These are phyloP conservation scores for Salminus brasiliensis DNA, from an alignment of 2,113 vertebrate species.

Conservation along the genomic window DNA sequence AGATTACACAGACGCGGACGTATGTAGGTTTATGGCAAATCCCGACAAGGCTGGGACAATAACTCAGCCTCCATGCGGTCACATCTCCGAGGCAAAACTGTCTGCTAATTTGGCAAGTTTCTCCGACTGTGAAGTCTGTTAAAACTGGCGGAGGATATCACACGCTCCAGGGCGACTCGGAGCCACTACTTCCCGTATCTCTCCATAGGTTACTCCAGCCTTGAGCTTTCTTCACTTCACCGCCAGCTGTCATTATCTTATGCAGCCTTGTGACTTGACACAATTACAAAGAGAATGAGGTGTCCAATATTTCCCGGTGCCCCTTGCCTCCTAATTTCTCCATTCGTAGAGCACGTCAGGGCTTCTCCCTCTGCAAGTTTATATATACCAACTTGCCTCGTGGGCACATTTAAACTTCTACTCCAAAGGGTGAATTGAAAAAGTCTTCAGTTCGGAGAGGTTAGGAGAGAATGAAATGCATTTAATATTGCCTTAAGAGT, in stretches of 20 bases:
- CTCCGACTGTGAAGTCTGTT: conserved; percentile 27
- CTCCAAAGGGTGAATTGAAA: conserved; percentile 43
- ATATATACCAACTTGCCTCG: conserved; percentile 37
- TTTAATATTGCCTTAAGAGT: conserved; percentile 41
- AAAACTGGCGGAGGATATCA: conserved; percentile 25
- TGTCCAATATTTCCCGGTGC: conserved; percentile 42
- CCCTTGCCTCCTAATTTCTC: conserved; percentile 50
- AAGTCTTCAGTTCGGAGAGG: conserved; percentile 46
- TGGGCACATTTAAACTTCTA: conserved; percentile 56
- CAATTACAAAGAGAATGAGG: conserved; percentile 50
- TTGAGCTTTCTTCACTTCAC: conserved; percentile 33
- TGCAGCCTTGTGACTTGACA: conserved; percentile 47
- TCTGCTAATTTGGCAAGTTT: conserved; percentile 34
- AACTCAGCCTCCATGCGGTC: conserved; percentile 3
- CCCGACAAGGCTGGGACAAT: conserved; percentile 3
- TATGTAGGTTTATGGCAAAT: conserved; percentile 35
- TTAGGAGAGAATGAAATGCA: conserved; percentile 43
- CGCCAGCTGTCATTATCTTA: conserved; percentile 48
- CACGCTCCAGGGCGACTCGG: neutral
- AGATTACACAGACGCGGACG: neutral
- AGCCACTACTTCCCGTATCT: conserved; percentile 20
- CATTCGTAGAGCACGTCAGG: neutral
- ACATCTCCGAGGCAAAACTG: conserved; percentile 14
- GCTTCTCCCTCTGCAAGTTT: conserved; percentile 41
- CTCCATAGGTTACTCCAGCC: conserved; percentile 6